Evolutionary conservation across 2,113 vertebrate genomes (phyloP), one percentile per base, ranked within the genome.

Genomic region (Sitta europaea): DNA sequence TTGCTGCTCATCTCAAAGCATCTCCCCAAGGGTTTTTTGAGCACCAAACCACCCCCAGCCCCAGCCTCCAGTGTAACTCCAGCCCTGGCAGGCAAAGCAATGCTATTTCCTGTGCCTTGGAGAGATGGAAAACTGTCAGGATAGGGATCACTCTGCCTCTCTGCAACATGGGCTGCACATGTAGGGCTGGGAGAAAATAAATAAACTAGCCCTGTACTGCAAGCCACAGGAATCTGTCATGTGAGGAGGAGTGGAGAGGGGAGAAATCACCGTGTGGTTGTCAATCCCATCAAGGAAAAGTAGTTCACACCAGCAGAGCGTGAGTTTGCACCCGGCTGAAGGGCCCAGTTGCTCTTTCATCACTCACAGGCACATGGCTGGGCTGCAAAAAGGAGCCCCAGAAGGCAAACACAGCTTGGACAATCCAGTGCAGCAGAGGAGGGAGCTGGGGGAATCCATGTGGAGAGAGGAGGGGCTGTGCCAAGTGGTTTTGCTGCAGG

Each of bases 221-320:
- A 88, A 90, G 66, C 95, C 88, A 14, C 96, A 96, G 92, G 96
- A 96, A 96, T 97, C 31, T 86, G 58, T 88, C 95, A 91, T 71
- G 57, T 33, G 83, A 93, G 90, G 58, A 88, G 68, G 5, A 4
- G 35, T 58, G 79, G 36, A 70, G 65, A 95, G 68, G 58, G 80
- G 42, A 91, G 88, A 94, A 92, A 93, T 91, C 86, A 16, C 40
- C 3, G 6, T 10, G 21, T 9, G 86, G 82, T 76, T 94, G 84
- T 91, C 76, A 75, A 50, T 73, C 45, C 59, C 8, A 2, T 54
- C 59, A 67, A 65, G 79, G 83, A 76, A 71, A 86, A 88, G 40
- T 61, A 59, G 88, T 88, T 95, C 86, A 67, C 92, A 90, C 73
- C 74, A 89, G 81, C 81, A 68, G 76, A 87, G 51, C 5, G n/a